Conservation (phyloP, 2,888 invertebrate species). For the Timema cristinae region DNA sequence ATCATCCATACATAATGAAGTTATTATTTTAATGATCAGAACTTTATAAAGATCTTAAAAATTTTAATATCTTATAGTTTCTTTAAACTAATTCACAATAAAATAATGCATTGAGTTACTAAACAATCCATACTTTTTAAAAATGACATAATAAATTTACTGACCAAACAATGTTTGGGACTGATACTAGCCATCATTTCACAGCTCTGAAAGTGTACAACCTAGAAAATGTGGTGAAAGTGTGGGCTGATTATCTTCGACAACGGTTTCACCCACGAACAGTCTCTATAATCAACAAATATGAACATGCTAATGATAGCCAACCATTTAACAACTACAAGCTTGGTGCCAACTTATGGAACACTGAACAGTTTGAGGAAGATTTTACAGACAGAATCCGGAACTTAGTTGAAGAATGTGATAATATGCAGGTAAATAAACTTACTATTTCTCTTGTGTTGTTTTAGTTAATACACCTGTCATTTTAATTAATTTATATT, state of each 20-base stretch:
- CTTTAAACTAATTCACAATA: too few relatives aligned
- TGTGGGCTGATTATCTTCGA: conserved; percentile 85
- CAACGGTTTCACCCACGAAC: conserved; percentile 77
- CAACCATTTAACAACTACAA: conserved; percentile 54
- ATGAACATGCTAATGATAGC: conserved; percentile 56
- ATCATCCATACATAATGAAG: too few relatives aligned
- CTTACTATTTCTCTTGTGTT: too few relatives aligned
- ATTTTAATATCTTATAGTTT: too few relatives aligned
- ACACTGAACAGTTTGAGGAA: conserved; percentile 60
- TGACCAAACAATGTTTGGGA: too few relatives aligned
- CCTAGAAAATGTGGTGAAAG: conserved; percentile 61
- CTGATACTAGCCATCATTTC: conserved; percentile 24
- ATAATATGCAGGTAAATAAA: conserved; percentile 55
- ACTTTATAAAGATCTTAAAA: too few relatives aligned
- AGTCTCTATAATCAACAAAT: conserved; percentile 68
- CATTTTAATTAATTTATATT: neutral
- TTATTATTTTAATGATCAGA: too few relatives aligned
- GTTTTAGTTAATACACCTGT: too few relatives aligned
- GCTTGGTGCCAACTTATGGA: conserved; percentile 64
- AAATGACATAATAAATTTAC: too few relatives aligned
- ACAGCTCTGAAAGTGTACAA: conserved; percentile 48
- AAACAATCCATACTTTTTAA: too few relatives aligned
- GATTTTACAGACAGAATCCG: conserved; percentile 75
- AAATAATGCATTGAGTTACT: too few relatives aligned
- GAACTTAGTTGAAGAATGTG: conserved; percentile 85